phyloP scores from a whole-genome alignment of 2,888 invertebrate genomes.

The Netelia fuscicornis region DNA sequence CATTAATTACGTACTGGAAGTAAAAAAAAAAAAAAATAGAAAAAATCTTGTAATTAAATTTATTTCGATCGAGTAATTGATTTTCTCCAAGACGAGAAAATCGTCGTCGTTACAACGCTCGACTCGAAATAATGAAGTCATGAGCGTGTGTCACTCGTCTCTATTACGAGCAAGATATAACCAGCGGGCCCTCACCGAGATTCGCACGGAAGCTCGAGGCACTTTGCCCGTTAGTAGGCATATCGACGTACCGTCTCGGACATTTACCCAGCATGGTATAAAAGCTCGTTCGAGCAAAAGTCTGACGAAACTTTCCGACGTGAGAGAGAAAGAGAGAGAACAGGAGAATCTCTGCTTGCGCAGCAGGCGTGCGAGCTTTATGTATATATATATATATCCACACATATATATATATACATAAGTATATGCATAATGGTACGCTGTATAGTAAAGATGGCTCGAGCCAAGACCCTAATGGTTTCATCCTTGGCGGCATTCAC shows the following conservation, averaged over 20 bases:
- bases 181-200: slow-evolving; percentile 4
- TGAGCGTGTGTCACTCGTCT: slow-evolving; percentile 30
- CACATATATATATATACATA: not conserved
- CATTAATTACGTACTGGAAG: not conserved
- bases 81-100: not conserved
- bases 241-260: not conserved
- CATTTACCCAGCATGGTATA: not conserved
- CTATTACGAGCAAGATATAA: slow-evolving; percentile 25
- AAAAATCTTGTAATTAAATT: no score
- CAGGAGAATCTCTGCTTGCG: slow-evolving; percentile 10
- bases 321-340: not conserved
- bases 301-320: slow-evolving; percentile 19
- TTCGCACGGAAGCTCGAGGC: slow-evolving; percentile 17
- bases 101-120: not conserved
- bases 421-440: slow-evolving; percentile 18
- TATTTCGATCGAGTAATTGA: not conserved
- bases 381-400: not conserved
- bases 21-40: not conserved
- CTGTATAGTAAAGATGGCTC: slow-evolving; percentile 58
- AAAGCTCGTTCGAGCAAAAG: not conserved
- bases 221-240: not conserved
- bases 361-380: slow-evolving; percentile 7
- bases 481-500: slow-evolving; percentile 75
- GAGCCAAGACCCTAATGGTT: slow-evolving; percentile 74
- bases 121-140: slow-evolving; percentile 13